Base-by-base conservation (phyloP, 2,113 vertebrate species). In the Chelonoidis abingdonii region DNA sequence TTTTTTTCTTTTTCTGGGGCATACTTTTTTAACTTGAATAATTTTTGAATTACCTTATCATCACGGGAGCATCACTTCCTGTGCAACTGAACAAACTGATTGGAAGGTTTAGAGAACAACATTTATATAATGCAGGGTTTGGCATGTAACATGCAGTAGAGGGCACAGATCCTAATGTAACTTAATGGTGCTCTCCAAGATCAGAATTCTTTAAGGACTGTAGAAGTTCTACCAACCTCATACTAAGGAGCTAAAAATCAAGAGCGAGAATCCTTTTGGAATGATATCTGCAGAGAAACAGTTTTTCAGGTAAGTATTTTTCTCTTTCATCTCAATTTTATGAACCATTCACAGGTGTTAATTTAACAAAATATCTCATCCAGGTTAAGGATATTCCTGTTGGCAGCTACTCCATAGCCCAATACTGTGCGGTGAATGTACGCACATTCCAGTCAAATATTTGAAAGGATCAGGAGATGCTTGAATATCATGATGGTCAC, bases 231-330 rank as follows among this genome's bases (percentile, higher is more conserved):
- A 35, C 86, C 84, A 90, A 25, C 72, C 78, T 19, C 75, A 56
- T 82, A 86, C 8, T 91, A 38, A 76, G 79, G 35, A 88, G 72
- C 69, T 93, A 89, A 82, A 86, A 84, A 38, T 69, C 41, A 84
- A 80, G 19, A 7, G 6, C 59, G 38, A 65, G 78, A 81, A 17
- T 14, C 12, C 2, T 11, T 92, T 90, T 53, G 78, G 56, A 91
- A 44, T 89, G 92, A 3, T 87, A 65, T 80, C 88, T 89, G 16
- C 47, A 65, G 92, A 88, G 52, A 69, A 35, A 49, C 29, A 87
- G 85, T 75, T 19, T 79, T 89, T 72, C 44, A 82, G 24, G n/a
- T 95, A 65, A 93, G 76, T 89, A 50, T 93, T 93, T 19, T 25
- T 94, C 0, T 80, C 4, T 76, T 53, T 96, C 35, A 52, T 86